Base-by-base conservation (phyloP, 2,797 vertebrate genomes). In the Acanthurus leucopareius region DNA sequence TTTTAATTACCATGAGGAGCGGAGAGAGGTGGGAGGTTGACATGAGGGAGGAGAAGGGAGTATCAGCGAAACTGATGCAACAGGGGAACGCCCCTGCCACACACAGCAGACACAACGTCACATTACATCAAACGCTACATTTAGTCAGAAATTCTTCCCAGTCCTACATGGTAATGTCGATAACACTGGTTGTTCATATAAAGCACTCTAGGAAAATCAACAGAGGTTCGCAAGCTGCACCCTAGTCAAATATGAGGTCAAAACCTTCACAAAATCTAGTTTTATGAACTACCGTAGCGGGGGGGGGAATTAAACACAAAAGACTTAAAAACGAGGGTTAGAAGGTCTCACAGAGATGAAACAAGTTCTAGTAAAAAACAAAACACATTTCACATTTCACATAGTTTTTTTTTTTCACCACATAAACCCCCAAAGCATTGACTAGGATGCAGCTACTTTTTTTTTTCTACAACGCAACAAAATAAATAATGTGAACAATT, bases 171-270 rank as follows among this genome's bases (percentile, higher is more conserved):
- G 96, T 96, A 94, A 96, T 94, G 96, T 94, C 90, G 90, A 93
- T 93, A 95, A 96, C 94, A 93, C 95, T 91, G 87, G 80, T 93
- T 88, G 91, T 89, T 90, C 84, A 90, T 88, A 77, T 92, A 96
- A 95, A 97, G 96, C 97, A 97, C 97, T 96, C 93, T 92, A 95
- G 95, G 95, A 97, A 96, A 96, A 95, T 95, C 96, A 96, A 93
- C 93, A 95, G 75, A 92, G 88, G 89, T 91, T 91, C 77, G n/a
- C 71, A 59, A 90, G 93, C 93, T 93, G 93, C 96, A 96, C 94
- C 96, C 95, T 94, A 96, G 95, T 95, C 95, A 94, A 93, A 91
- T 91, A 94, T 86, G 95, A 86, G 89, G 92, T 91, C 91, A 71
- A 89, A 86, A 81, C 83, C 67, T 83, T 81, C 74, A 68, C 47